Evolutionary conservation across 2,113 vertebrate genomes (phyloP).

Genomic region (Isichthys henryi): DNA sequence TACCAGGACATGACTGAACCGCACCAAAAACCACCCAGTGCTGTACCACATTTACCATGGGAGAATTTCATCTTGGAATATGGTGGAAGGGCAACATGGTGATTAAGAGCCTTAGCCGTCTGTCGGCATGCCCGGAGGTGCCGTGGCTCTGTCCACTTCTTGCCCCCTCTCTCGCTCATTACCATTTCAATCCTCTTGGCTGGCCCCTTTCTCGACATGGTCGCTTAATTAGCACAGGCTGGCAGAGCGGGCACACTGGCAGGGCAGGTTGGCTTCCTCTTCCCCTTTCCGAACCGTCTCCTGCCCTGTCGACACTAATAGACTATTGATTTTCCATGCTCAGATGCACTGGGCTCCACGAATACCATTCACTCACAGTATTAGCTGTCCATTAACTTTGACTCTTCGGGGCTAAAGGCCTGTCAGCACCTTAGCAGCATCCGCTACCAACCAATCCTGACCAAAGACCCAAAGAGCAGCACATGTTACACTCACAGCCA

Average conservation of each 20-base stretch:
- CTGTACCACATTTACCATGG: conserved; percentile 29
- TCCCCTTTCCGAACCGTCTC: conserved; percentile 20
- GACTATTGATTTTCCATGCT: conserved; percentile 92
- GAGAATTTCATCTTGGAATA: conserved; percentile 57
- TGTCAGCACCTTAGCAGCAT: conserved; percentile 44
- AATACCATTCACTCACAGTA: conserved; percentile 82
- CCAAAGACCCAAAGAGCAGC: background rate
- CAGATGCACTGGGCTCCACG: conserved; percentile 69
- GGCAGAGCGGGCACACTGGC: conserved; percentile 37
- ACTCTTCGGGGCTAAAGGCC: conserved; percentile 56
- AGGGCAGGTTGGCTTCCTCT: conserved; percentile 14
- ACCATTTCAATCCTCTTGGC: conserved; percentile 60
- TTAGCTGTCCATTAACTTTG: conserved; percentile 82
- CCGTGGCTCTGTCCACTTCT: conserved; percentile 62
- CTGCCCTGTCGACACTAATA: conserved; percentile 78
- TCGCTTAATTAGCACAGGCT: conserved; percentile 62
- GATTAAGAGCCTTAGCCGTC: conserved; percentile 74
- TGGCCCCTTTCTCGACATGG: conserved; percentile 49
- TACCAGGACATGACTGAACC: background rate
- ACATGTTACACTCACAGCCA: background rate
- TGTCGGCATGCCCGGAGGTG: conserved; percentile 63
- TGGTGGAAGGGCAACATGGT: conserved; percentile 42
- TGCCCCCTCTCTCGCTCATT: conserved; percentile 61
- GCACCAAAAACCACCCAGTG: background rate
- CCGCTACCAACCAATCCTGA: background rate